phyloP scores from a whole-genome alignment of 2,113 vertebrate genomes.

The Motacilla alba region DNA sequence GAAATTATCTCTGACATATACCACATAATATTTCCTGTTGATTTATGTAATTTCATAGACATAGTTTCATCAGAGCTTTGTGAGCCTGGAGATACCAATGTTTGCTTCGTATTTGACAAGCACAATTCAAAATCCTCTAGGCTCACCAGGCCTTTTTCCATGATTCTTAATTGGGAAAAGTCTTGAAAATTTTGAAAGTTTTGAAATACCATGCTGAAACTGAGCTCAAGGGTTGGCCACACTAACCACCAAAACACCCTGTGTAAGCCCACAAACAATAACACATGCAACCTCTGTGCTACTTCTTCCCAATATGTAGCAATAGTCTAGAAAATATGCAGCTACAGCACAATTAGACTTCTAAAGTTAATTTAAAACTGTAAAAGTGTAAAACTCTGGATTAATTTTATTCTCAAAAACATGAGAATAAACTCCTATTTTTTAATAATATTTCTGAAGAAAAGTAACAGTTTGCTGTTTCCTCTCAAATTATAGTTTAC shows the following conservation, averaged over 20 bases:
- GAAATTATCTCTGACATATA: slow-evolving; percentile 47
- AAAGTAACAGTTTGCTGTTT: background rate
- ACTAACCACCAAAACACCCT: slow-evolving; percentile 1
- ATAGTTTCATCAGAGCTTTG: slow-evolving; percentile 70
- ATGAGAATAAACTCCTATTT: background rate
- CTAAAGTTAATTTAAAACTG: background rate
- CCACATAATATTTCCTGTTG: slow-evolving; percentile 59
- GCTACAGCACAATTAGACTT: background rate
- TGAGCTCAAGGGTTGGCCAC: slow-evolving; percentile 17
- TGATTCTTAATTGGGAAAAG: slow-evolving; percentile 71
- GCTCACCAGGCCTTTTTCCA: slow-evolving; percentile 63
- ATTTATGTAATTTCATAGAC: slow-evolving; percentile 71
- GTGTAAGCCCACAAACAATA: background rate
- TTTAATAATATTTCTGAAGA: background rate
- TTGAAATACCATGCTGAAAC: slow-evolving; percentile 66
- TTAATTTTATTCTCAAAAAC: background rate
- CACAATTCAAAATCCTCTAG: slow-evolving; percentile 68
- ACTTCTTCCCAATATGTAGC: background rate
- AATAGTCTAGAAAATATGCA: background rate
- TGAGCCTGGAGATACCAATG: slow-evolving; percentile 65
- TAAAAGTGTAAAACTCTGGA: background rate
- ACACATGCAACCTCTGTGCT: background rate
- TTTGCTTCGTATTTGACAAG: slow-evolving; percentile 73
- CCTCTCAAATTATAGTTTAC: background rate
- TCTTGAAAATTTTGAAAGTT: slow-evolving; percentile 69